Conservation (phyloP, 2,797 vertebrate species). For the Notamacropus eugenii region DNA sequence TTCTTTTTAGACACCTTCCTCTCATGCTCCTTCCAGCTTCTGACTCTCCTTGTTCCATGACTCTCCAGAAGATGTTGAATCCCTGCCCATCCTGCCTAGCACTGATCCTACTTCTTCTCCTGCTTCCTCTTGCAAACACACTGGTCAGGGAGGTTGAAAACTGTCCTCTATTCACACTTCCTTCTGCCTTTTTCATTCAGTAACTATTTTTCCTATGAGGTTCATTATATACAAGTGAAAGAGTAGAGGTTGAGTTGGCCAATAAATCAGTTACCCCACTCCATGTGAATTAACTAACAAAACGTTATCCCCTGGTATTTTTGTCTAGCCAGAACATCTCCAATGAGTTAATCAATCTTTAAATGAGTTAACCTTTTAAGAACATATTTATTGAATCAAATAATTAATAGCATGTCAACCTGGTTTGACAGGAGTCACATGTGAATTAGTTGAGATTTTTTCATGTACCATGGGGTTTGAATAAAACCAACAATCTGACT, state of each 20-base stretch:
- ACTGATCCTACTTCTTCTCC: not conserved
- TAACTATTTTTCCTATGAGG: not conserved
- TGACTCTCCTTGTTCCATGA: not conserved
- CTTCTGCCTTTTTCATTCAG: not conserved
- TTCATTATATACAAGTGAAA: not conserved
- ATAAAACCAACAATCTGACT: not conserved
- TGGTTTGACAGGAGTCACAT: not conserved
- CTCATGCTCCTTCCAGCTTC: not conserved
- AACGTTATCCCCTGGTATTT: not conserved
- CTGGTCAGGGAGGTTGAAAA: not conserved
- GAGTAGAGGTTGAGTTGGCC: not conserved
- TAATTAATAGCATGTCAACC: not conserved
- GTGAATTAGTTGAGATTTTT: not conserved
- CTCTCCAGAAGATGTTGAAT: not conserved
- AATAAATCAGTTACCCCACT: not conserved
- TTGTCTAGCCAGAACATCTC: not conserved
- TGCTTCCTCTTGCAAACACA: not conserved
- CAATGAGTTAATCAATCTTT: slow-evolving; percentile 19
- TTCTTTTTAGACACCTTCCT: not conserved
- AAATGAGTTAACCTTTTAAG: slow-evolving; percentile 14
- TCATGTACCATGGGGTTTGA: not conserved
- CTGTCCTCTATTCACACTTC: not conserved
- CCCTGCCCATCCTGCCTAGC: not conserved
- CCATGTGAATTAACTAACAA: not conserved
- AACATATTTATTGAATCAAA: not conserved